Base-by-base conservation (phyloP, 2,797 vertebrate genomes). In the Gouania willdenowi region DNA sequence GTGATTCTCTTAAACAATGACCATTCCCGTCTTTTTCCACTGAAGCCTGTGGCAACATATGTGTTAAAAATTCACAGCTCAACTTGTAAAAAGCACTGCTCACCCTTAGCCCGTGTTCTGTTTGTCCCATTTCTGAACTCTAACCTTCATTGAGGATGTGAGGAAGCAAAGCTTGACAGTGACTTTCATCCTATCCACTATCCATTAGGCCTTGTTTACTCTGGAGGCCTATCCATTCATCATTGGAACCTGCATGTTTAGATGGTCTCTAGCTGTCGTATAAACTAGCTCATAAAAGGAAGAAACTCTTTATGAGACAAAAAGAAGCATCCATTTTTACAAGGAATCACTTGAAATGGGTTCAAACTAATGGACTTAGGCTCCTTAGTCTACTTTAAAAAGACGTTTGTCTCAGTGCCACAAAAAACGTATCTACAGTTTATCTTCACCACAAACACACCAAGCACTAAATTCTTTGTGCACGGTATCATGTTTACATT, bases 241-340 rank as follows among this genome's bases (percentile, higher is more conserved):
- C 8, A 36, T 5, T n/a, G 29, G 24, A 23, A 34, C 32, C 41
- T 8, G 11, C 25, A 5, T 69, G 65, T 67, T 72, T 67, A 35
- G 35, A 53, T 20, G 11, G 38, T 4, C 28, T 65, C 43, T 59
- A 36, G 62, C 6, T 9, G 1, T 45, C 26, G 8, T 28, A 30
- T 49, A 43, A 69, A 68, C 53, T 42, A 3, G n/a, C 9, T 13
- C 8, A 29, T 41, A 28, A 63, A 28, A 52, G 54, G 5, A 54
- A 39, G 21, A 47, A 54, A 10, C 11, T 61, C 48, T 66, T 56
- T 47, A 43, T 46, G 21, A 49, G 38, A 41, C 62, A 45, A 56
- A 51, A 21, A 45, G 37, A 46, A 43, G 5, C 20, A 20, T 22
- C 5, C n/a, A 33, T 4, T n/a, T 55, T 66, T 26, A 66, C 41